These are phyloP conservation scores for Dysdera silvatica DNA, from an alignment of 1,140 invertebrate genomes.

Conservation along the genomic window DNA sequence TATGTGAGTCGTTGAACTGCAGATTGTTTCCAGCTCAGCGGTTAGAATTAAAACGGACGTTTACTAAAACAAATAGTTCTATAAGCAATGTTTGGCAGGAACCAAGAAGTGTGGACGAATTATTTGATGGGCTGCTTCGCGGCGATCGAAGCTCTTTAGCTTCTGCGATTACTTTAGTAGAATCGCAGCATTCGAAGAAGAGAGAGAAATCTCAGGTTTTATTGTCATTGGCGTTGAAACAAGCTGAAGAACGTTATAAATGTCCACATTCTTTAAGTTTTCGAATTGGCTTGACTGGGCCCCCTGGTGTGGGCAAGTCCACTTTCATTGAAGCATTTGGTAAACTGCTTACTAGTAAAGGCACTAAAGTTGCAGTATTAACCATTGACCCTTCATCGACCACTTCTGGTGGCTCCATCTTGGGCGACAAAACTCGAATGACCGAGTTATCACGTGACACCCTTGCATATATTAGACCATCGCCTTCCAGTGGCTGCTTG, in stretches of 20 bases:
- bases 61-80: too few relatives aligned
- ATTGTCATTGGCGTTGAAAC: conserved; percentile 43
- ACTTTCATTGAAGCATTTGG: conserved; percentile 58
- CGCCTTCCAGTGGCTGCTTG: conserved; percentile 51
- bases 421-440: conserved; percentile 60
- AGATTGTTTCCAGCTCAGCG: too few relatives aligned
- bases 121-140: conserved; percentile 40
- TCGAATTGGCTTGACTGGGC: conserved; percentile 50
- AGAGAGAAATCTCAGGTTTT: conserved; percentile 45
- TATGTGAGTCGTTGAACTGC: too few relatives aligned
- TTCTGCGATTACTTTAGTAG: conserved; percentile 51
- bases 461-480: conserved; percentile 55
- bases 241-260: conserved; percentile 38
- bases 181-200: conserved; percentile 48
- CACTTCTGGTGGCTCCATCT: conserved; percentile 53
- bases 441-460: conserved; percentile 50
- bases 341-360: conserved; percentile 47
- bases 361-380: conserved; percentile 53
- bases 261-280: conserved; percentile 41
- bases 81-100: too few relatives aligned
- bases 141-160: conserved; percentile 46
- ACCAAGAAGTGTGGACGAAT: too few relatives aligned
- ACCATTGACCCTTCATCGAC: conserved; percentile 57
- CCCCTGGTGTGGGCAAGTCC: conserved; percentile 57
- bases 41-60: too few relatives aligned